Evolutionary conservation across 2,888 invertebrate genomes (phyloP).

Genomic region (Amblyteles armatorius): DNA sequence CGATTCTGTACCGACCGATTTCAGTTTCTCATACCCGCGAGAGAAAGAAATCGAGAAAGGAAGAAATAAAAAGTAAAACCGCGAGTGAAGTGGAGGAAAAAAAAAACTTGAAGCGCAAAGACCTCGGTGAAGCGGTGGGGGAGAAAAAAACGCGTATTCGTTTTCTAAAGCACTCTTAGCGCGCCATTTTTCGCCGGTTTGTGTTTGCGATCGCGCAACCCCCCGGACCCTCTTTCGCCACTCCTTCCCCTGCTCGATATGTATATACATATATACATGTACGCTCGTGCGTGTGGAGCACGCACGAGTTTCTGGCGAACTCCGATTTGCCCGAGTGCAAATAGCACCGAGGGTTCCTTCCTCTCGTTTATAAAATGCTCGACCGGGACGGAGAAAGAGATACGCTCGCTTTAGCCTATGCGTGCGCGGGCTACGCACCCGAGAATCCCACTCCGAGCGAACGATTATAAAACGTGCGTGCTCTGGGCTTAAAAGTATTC

Average conservation of each 20-base stretch:
- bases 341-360: slow-evolving; percentile 63
- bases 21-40: not conserved
- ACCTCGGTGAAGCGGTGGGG: not conserved
- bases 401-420: not conserved
- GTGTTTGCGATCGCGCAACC: slow-evolving; percentile 37
- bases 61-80: not conserved
- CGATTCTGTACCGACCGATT: not conserved
- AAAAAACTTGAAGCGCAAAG: slow-evolving; percentile 32
- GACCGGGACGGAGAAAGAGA: slow-evolving; percentile 6
- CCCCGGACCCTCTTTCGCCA: slow-evolving; percentile 28
- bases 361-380: slow-evolving; percentile 46
- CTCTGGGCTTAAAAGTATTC: slow-evolving; percentile 27
- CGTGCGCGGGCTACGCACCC: slow-evolving; percentile 26
- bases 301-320: slow-evolving; percentile 44
- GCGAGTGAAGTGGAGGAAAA: not conserved
- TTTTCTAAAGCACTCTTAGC: slow-evolving; percentile 29
- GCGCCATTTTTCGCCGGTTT: slow-evolving; percentile 57
- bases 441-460: slow-evolving; percentile 31
- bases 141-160: slow-evolving; percentile 31
- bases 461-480: slow-evolving; percentile 33
- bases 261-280: slow-evolving; percentile 21
- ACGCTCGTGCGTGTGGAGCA: not conserved
- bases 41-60: not conserved
- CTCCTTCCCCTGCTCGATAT: slow-evolving; percentile 42
- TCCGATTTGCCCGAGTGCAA: slow-evolving; percentile 67